Conservation (phyloP, 2,113 vertebrate genomes). For the Scalopus aquaticus region DNA sequence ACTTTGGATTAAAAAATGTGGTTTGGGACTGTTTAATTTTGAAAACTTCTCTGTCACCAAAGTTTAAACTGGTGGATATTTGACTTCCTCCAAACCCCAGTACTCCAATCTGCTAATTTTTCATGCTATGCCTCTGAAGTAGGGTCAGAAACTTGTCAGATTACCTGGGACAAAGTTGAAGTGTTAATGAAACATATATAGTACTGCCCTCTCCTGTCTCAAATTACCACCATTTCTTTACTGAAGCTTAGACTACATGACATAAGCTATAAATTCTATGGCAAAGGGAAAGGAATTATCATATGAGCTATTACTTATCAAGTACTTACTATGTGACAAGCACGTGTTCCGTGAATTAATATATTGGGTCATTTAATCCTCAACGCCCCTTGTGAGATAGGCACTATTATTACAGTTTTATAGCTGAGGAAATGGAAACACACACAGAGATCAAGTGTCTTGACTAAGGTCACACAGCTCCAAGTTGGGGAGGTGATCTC, state of each 20-base stretch:
- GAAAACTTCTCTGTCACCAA: conserved; percentile 15
- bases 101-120: background rate
- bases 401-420: conserved; percentile 19
- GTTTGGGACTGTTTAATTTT: conserved; percentile 26
- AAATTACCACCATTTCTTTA: conserved; percentile 19
- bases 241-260: background rate
- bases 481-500: conserved; percentile 21
- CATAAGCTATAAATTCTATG: background rate
- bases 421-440: background rate
- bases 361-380: background rate
- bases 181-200: conserved; percentile 1
- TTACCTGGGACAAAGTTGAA: conserved; percentile 14
- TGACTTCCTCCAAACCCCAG: conserved; percentile 6
- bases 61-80: background rate
- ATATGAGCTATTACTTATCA: conserved; percentile 2
- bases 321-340: background rate
- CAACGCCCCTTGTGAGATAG: background rate
- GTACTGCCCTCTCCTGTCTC: background rate
- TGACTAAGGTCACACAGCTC: background rate
- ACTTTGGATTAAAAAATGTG: conserved; percentile 29
- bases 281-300: background rate
- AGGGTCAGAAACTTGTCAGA: background rate
- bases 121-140: background rate
- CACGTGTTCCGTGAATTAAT: background rate
- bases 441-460: conserved; percentile 10